These are phyloP conservation scores for Gadopsis bispinosus DNA, from an alignment of 2,797 vertebrate species.

Conservation along the genomic window DNA sequence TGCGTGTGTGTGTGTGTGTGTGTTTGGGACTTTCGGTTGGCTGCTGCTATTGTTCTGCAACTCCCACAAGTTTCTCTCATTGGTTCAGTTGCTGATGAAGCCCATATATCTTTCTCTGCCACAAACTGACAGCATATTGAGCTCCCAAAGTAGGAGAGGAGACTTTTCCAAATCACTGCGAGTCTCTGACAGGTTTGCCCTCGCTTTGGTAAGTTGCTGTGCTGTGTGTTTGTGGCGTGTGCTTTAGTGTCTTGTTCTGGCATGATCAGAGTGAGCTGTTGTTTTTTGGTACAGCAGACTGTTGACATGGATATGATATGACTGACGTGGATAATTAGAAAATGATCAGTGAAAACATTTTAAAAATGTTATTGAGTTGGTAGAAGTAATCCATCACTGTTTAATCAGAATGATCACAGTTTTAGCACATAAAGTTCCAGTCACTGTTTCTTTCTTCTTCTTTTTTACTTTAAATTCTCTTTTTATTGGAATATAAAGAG, in stretches of 20 bases:
- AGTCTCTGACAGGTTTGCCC: slow-evolving; percentile 44
- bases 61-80: slow-evolving; percentile 59
- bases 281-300: not conserved
- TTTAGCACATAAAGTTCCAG: slow-evolving; percentile 15
- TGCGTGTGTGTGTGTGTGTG: slow-evolving; percentile 18
- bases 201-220: slow-evolving; percentile 63
- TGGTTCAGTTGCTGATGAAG: slow-evolving; percentile 60
- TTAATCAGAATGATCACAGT: slow-evolving; percentile 24
- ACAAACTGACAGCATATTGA: slow-evolving; percentile 41
- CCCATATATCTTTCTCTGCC: slow-evolving; percentile 52
- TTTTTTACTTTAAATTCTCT: no score
- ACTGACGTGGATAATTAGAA: not conserved
- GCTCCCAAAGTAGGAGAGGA: slow-evolving; percentile 46
- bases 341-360: slow-evolving; percentile 18
- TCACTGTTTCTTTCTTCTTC: not conserved
- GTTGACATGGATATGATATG: not conserved
- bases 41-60: slow-evolving; percentile 60
- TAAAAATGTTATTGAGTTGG: slow-evolving; percentile 26
- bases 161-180: slow-evolving; percentile 39
- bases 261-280: not conserved
- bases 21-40: slow-evolving; percentile 58
- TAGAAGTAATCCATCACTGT: slow-evolving; percentile 31
- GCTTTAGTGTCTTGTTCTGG: slow-evolving; percentile 23
- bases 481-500: no score
- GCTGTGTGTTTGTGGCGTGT: slow-evolving; percentile 9